These are phyloP conservation scores for Ctenicera cuprea DNA, from an alignment of 2,888 invertebrate species.

Conservation along the genomic window DNA sequence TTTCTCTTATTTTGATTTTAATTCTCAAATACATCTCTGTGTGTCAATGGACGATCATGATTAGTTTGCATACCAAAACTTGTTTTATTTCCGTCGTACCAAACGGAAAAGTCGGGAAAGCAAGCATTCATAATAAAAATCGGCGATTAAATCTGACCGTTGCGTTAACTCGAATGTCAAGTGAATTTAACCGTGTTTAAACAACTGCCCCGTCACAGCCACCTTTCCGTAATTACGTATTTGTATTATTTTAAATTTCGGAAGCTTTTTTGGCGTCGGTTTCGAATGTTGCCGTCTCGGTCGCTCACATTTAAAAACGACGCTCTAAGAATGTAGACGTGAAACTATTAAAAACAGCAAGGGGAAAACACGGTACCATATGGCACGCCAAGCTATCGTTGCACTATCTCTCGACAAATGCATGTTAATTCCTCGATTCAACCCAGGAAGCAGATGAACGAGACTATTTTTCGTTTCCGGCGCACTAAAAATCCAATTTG, in stretches of 20 bases:
- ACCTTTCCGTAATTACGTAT: conserved; percentile 16
- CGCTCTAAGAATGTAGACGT: background rate
- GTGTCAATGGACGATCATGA: too few species aligned
- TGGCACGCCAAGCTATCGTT: conserved; percentile 42
- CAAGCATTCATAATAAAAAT: conserved; percentile 20
- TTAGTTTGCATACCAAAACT: too few species aligned
- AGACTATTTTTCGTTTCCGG: conserved; percentile 47
- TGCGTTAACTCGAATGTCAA: conserved; percentile 64
- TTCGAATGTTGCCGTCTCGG: conserved; percentile 18
- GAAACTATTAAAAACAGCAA: conserved; percentile 31
- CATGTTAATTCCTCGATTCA: conserved; percentile 50
- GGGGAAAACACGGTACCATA: conserved; percentile 36
- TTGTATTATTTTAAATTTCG: conserved; percentile 10
- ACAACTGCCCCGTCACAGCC: conserved; percentile 28
- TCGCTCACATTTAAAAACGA: background rate
- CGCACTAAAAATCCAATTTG: conserved; percentile 39
- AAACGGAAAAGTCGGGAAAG: background rate
- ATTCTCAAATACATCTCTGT: too few species aligned
- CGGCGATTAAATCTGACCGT: conserved; percentile 58
- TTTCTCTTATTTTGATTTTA: background rate
- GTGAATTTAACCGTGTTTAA: conserved; percentile 50
- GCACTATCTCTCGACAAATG: conserved; percentile 45
- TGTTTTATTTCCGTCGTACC: background rate
- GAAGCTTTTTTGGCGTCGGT: conserved; percentile 25
- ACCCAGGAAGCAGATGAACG: conserved; percentile 54